Percentiles rank a stretch among this genome's conserved stretches.
phyloP scores from a whole-genome alignment of 2,888 invertebrate genomes.

The Lepidocyrtoides sp. region DNA sequence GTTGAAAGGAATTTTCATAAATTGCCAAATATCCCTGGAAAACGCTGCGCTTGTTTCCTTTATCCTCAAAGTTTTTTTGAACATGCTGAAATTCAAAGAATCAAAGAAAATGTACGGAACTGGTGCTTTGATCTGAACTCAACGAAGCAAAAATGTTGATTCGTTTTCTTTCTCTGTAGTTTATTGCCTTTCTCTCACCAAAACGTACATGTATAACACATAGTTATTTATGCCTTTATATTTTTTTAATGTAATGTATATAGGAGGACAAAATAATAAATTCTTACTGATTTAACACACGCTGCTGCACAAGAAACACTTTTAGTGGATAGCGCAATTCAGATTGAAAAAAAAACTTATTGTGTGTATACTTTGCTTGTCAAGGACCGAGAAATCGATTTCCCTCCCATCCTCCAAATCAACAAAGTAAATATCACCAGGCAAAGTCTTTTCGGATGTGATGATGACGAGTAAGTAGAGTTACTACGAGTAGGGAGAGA shows the following conservation, averaged over 20 bases:
- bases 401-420: conserved; percentile 85
- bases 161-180: background rate
- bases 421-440: conserved; percentile 85
- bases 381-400: conserved; percentile 85
- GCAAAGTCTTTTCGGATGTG: conserved; percentile 65
- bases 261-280: background rate
- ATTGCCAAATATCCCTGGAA: too few relatives aligned
- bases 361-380: conserved; percentile 80
- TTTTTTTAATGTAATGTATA: background rate
- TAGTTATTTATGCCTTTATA: too few relatives aligned
- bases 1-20: too few relatives aligned
- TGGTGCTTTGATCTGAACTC: background rate
- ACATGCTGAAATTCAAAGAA: background rate
- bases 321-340: conserved; percentile 57
- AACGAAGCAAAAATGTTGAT: background rate
- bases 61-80: too few relatives aligned
- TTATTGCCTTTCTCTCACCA: background rate
- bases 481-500: conserved; percentile 21
- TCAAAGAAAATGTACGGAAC: background rate
- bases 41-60: too few relatives aligned
- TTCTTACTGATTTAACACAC: background rate
- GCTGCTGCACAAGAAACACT: conserved; percentile 4
- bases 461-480: conserved; percentile 48
- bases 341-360: conserved; percentile 32
- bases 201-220: too few relatives aligned